Percentiles rank a stretch among this genome's conserved stretches.
phyloP scores from a whole-genome alignment of 92 coral and sea anemone genomes.

The Palythoa heliodiscus region DNA sequence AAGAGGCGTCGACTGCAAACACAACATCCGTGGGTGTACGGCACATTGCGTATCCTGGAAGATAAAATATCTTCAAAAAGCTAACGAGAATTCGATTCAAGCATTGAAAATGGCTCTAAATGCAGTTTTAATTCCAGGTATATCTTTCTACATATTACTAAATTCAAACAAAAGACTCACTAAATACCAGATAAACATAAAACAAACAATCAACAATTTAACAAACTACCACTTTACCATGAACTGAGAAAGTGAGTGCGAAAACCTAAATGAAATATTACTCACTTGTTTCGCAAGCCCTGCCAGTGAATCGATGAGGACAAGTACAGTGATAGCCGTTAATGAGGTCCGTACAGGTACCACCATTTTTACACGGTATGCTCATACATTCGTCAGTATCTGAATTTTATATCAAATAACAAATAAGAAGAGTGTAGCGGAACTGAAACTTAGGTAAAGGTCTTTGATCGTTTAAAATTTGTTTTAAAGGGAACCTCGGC shows the following conservation, averaged over 20 bases:
- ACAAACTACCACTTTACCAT: too few species aligned
- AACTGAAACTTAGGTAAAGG: too few species aligned
- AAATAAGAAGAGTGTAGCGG: background rate
- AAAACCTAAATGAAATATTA: background rate
- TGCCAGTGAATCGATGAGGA: slow-evolving; percentile 17
- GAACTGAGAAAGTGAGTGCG: too few species aligned
- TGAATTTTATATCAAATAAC: background rate
- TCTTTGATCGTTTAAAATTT: background rate
- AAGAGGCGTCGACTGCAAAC: slow-evolving; percentile 35
- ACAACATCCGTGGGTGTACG: slow-evolving; percentile 20
- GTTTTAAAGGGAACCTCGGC: too few species aligned
- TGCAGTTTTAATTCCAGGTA: too few species aligned
- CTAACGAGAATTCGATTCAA: too few species aligned
- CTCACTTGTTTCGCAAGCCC: slow-evolving; percentile 33
- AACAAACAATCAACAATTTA: too few species aligned
- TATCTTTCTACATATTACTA: too few species aligned
- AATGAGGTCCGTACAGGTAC: slow-evolving; percentile 31
- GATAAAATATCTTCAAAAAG: too few species aligned
- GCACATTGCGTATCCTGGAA: slow-evolving; percentile 23
- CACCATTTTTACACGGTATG: slow-evolving; percentile 32
- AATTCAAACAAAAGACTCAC: too few species aligned
- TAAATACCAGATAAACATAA: too few species aligned
- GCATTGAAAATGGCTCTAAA: too few species aligned
- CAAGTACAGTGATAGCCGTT: slow-evolving; percentile 22
- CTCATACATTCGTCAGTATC: slow-evolving; percentile 30